Evolutionary conservation across 2,113 vertebrate genomes (phyloP), one percentile per base, ranked within the genome.

Genomic region (Oriolus oriolus): DNA sequence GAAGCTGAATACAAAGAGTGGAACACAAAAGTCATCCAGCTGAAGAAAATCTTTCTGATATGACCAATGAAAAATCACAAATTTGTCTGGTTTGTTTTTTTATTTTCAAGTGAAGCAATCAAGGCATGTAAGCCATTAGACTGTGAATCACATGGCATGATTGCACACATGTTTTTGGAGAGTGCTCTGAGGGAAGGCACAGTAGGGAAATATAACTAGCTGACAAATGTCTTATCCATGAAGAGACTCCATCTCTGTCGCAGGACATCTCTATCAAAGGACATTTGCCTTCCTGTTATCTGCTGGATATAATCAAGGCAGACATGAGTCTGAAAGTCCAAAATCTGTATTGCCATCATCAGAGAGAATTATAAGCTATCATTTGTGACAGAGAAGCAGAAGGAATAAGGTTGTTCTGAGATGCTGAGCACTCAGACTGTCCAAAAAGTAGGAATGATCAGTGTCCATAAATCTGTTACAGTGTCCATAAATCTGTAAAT

Each of bases 1-100:
- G 91, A 93, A 94, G 84, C 93, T 94, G 80, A 84, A 94, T 89
- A 84, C 45, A 84, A 84, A 92, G 57, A 19, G 75, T 78, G 31
- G 68, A 92, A 91, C 76, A 64, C 21, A 41, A 77, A 96, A 93
- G 27, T 74, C 37, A 84, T 70, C 47, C 86, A 92, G 50, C 50
- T 78, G 73, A 92, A 91, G 44, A 84, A 95, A 95, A 82, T n/a
- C 30, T 73, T 92, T 87, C 53, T 61, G 73, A 92, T 94, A 82
- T 17, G 16, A 71, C 65, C 76, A 79, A 41, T 26, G 39, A 91
- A 76, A 76, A 69, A 47, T 89, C 80, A 86, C 19, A 87, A n/a
- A 39, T 73, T 60, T 66, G 65, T n/a, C 1, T 5, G 19, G 18
- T 69, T 35, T 6, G 7, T 15, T 20, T 74, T 52, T 7, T 21